Percentiles rank a stretch among this genome's conserved stretches.
These are phyloP conservation scores for Monochamus saltuarius DNA, from an alignment of 1,140 invertebrate species.

Conservation along the genomic window DNA sequence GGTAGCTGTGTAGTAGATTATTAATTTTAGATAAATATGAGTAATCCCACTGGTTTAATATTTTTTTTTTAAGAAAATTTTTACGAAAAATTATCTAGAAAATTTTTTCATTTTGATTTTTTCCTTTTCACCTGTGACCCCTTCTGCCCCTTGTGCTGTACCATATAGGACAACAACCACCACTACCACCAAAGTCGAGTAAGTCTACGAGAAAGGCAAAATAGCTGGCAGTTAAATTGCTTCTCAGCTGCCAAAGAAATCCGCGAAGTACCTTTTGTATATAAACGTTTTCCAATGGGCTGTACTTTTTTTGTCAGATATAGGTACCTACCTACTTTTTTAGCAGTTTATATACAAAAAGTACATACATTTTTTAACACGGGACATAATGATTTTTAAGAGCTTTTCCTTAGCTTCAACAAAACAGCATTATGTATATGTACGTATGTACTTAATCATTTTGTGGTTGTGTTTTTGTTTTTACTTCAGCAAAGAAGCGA, in stretches of 20 bases:
- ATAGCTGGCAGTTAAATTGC: conserved; percentile 7
- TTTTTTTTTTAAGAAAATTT: conserved; percentile 1
- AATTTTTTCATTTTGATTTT: conserved; percentile 32
- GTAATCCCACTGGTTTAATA: conserved; percentile 2
- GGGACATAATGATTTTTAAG: neutral
- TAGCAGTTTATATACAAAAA: conserved; percentile 1
- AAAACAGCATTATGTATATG: no score
- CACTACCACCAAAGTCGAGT: conserved; percentile 52
- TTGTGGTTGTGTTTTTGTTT: no score
- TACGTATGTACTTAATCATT: no score
- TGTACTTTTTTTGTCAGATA: neutral
- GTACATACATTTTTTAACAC: neutral
- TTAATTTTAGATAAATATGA: conserved; percentile 1
- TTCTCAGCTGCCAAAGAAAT: conserved; percentile 9
- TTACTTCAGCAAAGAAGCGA: no score
- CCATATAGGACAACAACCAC: conserved; percentile 43
- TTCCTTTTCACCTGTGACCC: conserved; percentile 50
- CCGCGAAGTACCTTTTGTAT: conserved; percentile 13
- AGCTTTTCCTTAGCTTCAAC: neutral
- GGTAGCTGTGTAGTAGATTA: conserved; percentile 13
- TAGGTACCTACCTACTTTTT: neutral
- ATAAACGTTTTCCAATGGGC: neutral
- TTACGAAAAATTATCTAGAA: neutral
- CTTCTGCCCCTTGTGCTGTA: conserved; percentile 39
- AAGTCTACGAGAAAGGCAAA: conserved; percentile 36